Base-by-base conservation (phyloP, 1,140 invertebrate species). In the Thaumatotibia leucotreta region DNA sequence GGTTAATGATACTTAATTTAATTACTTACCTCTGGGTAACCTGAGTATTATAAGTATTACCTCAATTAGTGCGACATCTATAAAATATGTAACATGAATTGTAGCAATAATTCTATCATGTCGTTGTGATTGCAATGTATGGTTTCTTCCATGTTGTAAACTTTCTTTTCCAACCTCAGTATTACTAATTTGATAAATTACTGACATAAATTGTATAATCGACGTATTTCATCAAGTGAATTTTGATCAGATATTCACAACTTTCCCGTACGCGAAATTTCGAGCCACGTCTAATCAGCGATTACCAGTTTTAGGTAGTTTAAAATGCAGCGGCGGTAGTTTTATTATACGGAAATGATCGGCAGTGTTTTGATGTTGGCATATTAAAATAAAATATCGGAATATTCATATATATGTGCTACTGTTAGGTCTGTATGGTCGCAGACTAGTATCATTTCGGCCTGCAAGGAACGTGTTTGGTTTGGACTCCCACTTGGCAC, bases 171-270 rank as follows among this genome's bases (percentile, higher is more conserved):
- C n/a, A 27, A 20, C 11, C 52, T 11, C 50, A 24, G 11, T 14
- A 14, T 29, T 9, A 29, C n/a, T n/a, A 24, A 58, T 58, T 58
- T 58, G 52, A 58, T 58, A 29, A 58, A 58, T 58, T 58, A 58
- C n/a, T 29, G 23, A 11, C 52, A 58, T 58, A 58, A 54, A 58
- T 58, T 58, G 23, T 58, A 58, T 27, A 58, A 58, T 58, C 52
- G 4, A 14, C 52, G 52, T 58, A 58, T 58, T 58, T 10, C 23
- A 31, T 58, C 52, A 58, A 27, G 52, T 58, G 29, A 27, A 14
- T 17, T 49, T 49, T 14, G 11, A 14, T 49, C 17, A 49, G 27
- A 49, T 58, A 58, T 58, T 24, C 52, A 27, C 23, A 58, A 58
- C 22, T 27, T 58, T 58, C 23, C 52, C 52, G 23, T 45, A 45